Evolutionary conservation across 2,113 vertebrate species (phyloP), one percentile per base, ranked within the genome.

Genomic region (Pyxicephalus adspersus): DNA sequence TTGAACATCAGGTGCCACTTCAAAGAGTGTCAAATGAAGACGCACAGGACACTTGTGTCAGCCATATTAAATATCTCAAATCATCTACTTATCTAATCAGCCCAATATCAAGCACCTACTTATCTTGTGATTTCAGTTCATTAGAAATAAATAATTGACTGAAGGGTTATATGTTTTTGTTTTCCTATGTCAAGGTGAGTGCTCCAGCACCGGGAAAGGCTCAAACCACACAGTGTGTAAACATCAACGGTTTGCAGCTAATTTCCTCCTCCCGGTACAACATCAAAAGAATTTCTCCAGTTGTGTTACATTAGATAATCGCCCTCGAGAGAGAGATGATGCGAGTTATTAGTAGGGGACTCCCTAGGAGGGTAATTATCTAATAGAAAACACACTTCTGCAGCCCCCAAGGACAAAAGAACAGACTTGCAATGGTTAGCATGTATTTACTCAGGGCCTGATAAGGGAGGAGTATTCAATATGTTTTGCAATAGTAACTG

Each of bases 291-390:
- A 82, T 82, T 65, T 74, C 71, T 75, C 55, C 22, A 82, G 80
- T 82, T 75, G 51, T 82, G 63, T 82, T 75, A 65, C 70, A 75
- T 75, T 65, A 82, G 71, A 82, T 82, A 82, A 82, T 82, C 71
- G 54, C 71, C 80, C 70, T 66, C 71, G 3, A 75, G 80, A 82
- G 71, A 82, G 26, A 82, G 71, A 82, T 82, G 70, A 82, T 82
- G 61, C 55, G 80, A 74, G 60, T 81, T 82, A 82, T 82, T 82
- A 75, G 80, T 31, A 57, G 58, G 60, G 71, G 65, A 29, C 80
- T 82, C 80, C 80, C 80, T 82, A 58, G 50, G 80, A 75, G 71
- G 61, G 51, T 75, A 74, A 82, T 82, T 82, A 82, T 75, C 70
- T 82, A 82, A 66, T 82, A 55, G 70, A 74, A 74, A 75, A 65